A percentile compares a stretch with the other conserved stretches of the same genome.
These are phyloP conservation scores for Epizoanthus fatuus DNA, from an alignment of 92 coral and sea anemone species.

Conservation along the genomic window DNA sequence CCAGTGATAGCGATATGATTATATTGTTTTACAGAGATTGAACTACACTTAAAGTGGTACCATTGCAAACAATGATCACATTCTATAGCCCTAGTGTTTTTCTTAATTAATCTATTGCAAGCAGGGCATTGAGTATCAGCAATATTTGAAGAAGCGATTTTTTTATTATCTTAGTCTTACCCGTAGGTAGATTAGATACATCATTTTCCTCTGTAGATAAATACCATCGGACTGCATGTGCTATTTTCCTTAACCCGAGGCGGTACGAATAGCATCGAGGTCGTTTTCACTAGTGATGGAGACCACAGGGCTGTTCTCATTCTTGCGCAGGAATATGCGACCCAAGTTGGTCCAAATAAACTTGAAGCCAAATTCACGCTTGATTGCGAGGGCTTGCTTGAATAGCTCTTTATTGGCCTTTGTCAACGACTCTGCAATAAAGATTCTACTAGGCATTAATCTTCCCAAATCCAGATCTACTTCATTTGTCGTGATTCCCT, in stretches of 20 bases:
- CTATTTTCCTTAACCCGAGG: neutral
- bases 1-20: constrained; percentile 14
- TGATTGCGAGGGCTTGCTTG: neutral
- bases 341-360: constrained; percentile 10
- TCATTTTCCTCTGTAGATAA: too few relatives aligned
- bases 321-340: constrained; percentile 9
- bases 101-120: constrained; percentile 25
- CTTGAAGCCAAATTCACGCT: constrained; percentile 3
- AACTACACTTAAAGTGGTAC: constrained; percentile 22
- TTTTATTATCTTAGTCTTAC: constrained; percentile 1
- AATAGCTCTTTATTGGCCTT: constrained; percentile 9
- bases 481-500: neutral
- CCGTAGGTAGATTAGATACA: neutral
- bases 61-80: constrained; percentile 33
- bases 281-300: neutral
- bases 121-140: constrained; percentile 25
- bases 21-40: constrained; percentile 1
- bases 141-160: neutral
- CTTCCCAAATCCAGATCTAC: neutral
- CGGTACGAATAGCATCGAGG: neutral
- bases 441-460: neutral
- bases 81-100: constrained; percentile 19
- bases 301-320: constrained; percentile 3
- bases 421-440: constrained; percentile 10
- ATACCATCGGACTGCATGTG: too few relatives aligned